A percentile compares a stretch with the other conserved stretches of the same genome.
Conservation (phyloP, 1,140 invertebrate genomes). For the Radopholus similis region DNA sequence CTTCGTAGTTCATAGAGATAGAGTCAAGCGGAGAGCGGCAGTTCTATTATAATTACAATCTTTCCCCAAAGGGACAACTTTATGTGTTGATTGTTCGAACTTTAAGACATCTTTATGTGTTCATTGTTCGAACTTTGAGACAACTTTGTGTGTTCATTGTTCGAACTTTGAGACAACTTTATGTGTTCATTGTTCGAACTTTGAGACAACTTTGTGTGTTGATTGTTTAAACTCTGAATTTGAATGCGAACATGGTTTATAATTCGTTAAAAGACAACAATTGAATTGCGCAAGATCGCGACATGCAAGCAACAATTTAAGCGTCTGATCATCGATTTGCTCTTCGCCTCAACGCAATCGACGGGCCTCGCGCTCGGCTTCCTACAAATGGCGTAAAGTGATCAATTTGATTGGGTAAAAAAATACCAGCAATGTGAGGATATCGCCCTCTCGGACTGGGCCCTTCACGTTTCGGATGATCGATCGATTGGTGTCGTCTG, state of each 20-base stretch:
- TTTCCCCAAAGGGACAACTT: too few relatives aligned
- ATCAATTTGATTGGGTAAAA: not conserved
- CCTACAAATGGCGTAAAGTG: not conserved
- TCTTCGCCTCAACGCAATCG: slow-evolving; percentile 12
- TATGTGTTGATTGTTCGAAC: too few relatives aligned
- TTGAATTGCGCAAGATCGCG: not conserved
- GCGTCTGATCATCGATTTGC: not conserved
- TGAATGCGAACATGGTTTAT: too few relatives aligned
- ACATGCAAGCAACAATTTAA: not conserved
- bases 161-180: not conserved
- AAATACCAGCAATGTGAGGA: slow-evolving; percentile 73
- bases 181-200: not conserved
- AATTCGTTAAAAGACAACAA: too few relatives aligned
- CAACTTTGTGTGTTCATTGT: not conserved
- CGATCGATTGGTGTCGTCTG: slow-evolving; percentile 91
- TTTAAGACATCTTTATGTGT: not conserved
- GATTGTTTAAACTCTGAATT: too few relatives aligned
- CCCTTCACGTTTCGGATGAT: slow-evolving; percentile 99
- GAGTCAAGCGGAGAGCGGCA: too few relatives aligned
- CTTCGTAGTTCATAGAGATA: too few relatives aligned
- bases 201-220: not conserved
- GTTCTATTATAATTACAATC: too few relatives aligned
- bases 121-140: not conserved
- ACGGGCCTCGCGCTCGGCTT: slow-evolving; percentile 36
- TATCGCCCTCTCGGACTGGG: slow-evolving; percentile 95